Conservation (phyloP, 2,113 vertebrate species). For the Indicator indicator region DNA sequence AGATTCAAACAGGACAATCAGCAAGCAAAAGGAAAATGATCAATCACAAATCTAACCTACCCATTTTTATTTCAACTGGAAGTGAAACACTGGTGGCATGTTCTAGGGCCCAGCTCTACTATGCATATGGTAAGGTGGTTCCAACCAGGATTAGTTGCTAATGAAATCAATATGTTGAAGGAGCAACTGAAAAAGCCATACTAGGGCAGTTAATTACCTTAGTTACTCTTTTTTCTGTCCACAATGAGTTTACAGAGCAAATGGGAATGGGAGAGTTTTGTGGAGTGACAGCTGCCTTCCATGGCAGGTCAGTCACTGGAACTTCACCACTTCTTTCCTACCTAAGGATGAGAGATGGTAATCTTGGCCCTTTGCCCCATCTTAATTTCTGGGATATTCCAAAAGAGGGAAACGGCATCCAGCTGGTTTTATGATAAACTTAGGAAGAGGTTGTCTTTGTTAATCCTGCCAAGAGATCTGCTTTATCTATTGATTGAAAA, state of each 20-base stretch:
- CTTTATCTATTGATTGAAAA: background rate
- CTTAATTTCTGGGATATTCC: background rate
- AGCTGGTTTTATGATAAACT: background rate
- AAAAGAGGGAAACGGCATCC: background rate
- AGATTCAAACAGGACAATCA: background rate
- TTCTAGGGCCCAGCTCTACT: background rate
- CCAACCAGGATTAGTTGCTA: background rate
- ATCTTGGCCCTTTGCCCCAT: background rate
- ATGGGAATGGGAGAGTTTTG: background rate
- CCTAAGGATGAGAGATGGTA: accelerated
- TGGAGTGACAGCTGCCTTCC: background rate
- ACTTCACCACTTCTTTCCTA: background rate
- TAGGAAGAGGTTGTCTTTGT: background rate
- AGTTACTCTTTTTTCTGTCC: background rate
- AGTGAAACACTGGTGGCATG: accelerated
- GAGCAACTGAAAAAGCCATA: background rate
- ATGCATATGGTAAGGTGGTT: background rate
- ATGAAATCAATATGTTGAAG: background rate
- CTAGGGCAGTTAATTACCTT: background rate
- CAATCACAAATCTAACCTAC: background rate
- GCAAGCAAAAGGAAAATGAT: background rate
- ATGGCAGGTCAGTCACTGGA: background rate
- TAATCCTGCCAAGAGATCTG: no score
- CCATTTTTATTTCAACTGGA: background rate
- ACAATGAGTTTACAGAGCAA: background rate